Base-by-base conservation (phyloP, 2,888 invertebrate species). In the Drosophila borealis region DNA sequence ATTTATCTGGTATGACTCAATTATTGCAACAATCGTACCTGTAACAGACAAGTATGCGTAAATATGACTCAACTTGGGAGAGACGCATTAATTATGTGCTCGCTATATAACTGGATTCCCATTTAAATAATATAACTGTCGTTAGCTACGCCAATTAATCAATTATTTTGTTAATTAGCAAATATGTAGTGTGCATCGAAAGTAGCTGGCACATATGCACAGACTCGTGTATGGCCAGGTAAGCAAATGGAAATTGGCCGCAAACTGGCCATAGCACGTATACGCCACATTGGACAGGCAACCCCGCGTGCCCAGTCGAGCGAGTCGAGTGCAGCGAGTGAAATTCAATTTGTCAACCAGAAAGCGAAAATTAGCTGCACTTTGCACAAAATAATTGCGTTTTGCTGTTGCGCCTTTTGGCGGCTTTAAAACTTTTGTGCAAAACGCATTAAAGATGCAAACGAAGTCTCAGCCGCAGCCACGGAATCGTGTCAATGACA, bases 361-460 rank as follows among this genome's bases (percentile, higher is more conserved):
- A 74, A 74, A 71, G 55, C 54, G 42, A 41, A 69, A 79, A 78
- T 69, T 71, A 65, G 60, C 48, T 53, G 60, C 64, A 76, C 29
- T 39, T 36, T 19, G 44, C 33, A 48, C 50, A 56, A 68, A 61
- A 73, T 73, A 77, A 78, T 84, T 73, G 66, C 68, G 21, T 64
- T 53, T 68, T 34, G 69, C 39, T 48, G 14, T 72, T 55, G 48
- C 17, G 63, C 55, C 34, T 44, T 53, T 64, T 57, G 60, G 55
- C 19, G 51, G 51, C 68, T 74, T 61, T 45, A 60, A 60, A 78
- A 69, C 29, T 25, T 66, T 70, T 74, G 67, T 75, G 83, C 88
- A 66, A 86, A 83, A 71, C 65, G 70, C 82, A 87, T 82, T 83
- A 59, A 71, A 71, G 81, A 70, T 80, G 71, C 83, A 70, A 67